Base-by-base conservation (phyloP, 2,113 vertebrate genomes). In the Merops nubicus region DNA sequence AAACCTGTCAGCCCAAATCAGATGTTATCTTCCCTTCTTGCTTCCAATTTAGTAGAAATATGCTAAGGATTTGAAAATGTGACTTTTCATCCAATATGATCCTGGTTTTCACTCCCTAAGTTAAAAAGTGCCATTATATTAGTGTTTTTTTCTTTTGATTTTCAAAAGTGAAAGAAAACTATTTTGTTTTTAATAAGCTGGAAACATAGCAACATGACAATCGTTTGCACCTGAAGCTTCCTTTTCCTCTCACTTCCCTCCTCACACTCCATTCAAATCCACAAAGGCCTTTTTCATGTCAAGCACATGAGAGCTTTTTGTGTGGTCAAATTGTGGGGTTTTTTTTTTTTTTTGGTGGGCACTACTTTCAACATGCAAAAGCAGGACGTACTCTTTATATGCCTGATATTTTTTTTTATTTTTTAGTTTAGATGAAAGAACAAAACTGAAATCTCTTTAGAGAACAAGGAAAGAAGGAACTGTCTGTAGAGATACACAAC, bases 1-100 rank as follows among this genome's bases (percentile, higher is more conserved):
- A 93, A 96, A 91, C 36, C 82, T 91, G 88, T 89, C 85, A 89
- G 68, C 51, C n/a, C 54, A 89, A 85, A 88, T 94, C 85, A 94
- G 83, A 53, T 42, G 40, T 92, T 95, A 81, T 75, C 48, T 81
- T 94, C 51, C 29, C n/a, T 78, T 62, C 69, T 82, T 64, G 14
- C 25, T 85, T 81, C 63, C 60, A 91, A 75, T 88, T 74, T 72
- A 78, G 43, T 45, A 73, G 48, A 93, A 92, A 68, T 82, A 83
- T 50, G 63, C 25, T 93, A 81, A 86, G 17, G 69, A 81, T 88
- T 86, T 68, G 42, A 81, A 96, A 94, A 93, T 68, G 60, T 20
- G 28, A 76, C 28, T 92, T 92, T 93, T 91, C 76, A 84, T 87
- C 36, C 92, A 89, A 81, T 81, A 36, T 20, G 40, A 64, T 72